Percentiles rank a stretch among this genome's conserved stretches.
Conservation (phyloP, 2,888 invertebrate species). For the Cyclophora punctaria region DNA sequence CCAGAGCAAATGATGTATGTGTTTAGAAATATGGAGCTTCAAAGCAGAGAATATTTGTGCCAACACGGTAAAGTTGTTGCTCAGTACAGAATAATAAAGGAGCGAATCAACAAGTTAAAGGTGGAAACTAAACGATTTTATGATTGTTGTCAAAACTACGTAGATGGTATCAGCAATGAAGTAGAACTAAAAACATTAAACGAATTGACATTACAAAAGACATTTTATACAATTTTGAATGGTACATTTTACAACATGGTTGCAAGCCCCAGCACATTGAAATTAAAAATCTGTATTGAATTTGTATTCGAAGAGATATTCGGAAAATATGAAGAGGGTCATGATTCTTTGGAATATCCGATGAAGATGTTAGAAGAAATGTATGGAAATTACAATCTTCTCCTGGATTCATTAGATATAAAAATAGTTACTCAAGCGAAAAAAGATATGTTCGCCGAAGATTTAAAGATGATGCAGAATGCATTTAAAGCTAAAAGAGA, state of each 20-base stretch:
- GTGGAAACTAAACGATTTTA: constrained; percentile 47
- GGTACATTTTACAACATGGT: constrained; percentile 57
- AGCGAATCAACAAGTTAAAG: constrained; percentile 51
- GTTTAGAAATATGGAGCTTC: constrained; percentile 63
- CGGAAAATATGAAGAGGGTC: constrained; percentile 67
- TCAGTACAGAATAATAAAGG: constrained; percentile 44
- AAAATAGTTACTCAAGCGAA: constrained; percentile 59
- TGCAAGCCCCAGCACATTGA: constrained; percentile 54
- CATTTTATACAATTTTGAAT: constrained; percentile 59
- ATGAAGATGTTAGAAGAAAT: constrained; percentile 65
- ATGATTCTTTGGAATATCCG: constrained; percentile 55
- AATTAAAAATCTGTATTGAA: constrained; percentile 64
- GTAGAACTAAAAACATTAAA: constrained; percentile 52
- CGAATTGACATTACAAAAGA: constrained; percentile 52
- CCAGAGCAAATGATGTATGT: constrained; percentile 58
- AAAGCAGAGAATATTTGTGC: constrained; percentile 63
- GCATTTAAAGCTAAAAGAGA: constrained; percentile 60
- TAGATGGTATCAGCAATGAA: constrained; percentile 48
- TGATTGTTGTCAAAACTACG: constrained; percentile 64
- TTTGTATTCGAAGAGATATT: constrained; percentile 65
- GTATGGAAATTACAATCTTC: constrained; percentile 64
- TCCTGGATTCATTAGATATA: constrained; percentile 58
- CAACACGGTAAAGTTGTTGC: constrained; percentile 54
- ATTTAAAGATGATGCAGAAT: constrained; percentile 59
- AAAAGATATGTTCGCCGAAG: constrained; percentile 58